Evolutionary conservation across 2,113 vertebrate species (phyloP), one percentile per base, ranked within the genome.

Genomic region (Eublepharis macularius): DNA sequence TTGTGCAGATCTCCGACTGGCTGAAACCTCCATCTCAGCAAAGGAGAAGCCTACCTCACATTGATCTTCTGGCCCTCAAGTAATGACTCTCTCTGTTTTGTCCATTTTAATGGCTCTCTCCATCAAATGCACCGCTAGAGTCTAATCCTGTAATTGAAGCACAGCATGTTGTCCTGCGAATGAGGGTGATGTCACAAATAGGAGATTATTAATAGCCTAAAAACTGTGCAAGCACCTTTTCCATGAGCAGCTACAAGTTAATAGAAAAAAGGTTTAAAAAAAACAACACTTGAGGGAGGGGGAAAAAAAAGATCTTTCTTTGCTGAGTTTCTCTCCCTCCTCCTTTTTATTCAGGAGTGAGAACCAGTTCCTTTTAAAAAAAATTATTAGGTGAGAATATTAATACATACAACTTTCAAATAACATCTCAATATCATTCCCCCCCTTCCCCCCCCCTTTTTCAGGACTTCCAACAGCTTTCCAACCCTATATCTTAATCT

Each of bases 191-290:
- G 83, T 90, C 91, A 92, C 88, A 81, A 91, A 85, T 16, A 32
- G n/a, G 86, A 88, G 87, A 87, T 93, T 95, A 94, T 93, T 94
- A 95, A 95, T 91, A 96, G 95, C 49, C 69, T 63, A 70, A 87
- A 93, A 89, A 0, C 84, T 92, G 84, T 79, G 32, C 87, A 87
- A 94, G 90, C 84, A 89, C 86, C 89, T 90, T 66, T 93, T 94
- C 88, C 84, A 84, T 73, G 68, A 76, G 54, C 76, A 73, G 66
- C 51, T 47, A 45, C 86, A 81, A 92, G 91, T 91, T 93, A 93
- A 93, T 93, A 92, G 86, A 82, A 91, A 90, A 87, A 87, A 63
- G 2, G 13, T 36, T 29, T 2, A 9, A 26, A 21, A 24, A 1
- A 82, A 16, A 91, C 14, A 81, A 81, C 34, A 88, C 86, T 91